Conservation (phyloP, 2,888 invertebrate species). For the Conomelus anceps region DNA sequence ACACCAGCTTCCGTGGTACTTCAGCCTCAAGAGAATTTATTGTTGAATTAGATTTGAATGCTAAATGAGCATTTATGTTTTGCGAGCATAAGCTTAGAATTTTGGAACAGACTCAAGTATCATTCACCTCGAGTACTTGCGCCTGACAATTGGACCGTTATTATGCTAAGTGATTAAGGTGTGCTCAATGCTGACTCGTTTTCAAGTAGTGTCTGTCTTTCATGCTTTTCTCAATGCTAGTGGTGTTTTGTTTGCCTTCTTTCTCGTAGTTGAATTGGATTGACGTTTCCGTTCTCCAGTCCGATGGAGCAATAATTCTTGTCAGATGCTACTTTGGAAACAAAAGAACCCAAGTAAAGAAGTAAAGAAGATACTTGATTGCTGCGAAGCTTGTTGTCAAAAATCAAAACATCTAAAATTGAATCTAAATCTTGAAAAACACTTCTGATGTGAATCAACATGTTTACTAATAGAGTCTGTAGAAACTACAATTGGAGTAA, state of each 20-base stretch:
- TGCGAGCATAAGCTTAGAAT: neutral
- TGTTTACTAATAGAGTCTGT: too few species aligned
- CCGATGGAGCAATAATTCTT: neutral
- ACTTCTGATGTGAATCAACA: too few species aligned
- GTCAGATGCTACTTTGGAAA: neutral
- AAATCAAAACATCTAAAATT: too few species aligned
- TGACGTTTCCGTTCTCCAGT: neutral
- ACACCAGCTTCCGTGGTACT: neutral
- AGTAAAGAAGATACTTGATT: neutral
- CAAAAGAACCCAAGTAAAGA: neutral
- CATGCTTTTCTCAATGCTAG: neutral
- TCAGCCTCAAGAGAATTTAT: neutral
- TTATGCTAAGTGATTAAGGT: neutral
- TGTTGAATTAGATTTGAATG: neutral
- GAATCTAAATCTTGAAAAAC: too few species aligned
- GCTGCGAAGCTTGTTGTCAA: too few species aligned
- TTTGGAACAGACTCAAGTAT: neutral
- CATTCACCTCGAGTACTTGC: neutral
- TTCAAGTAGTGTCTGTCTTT: neutral
- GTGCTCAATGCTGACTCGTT: neutral
- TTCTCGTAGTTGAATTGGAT: neutral
- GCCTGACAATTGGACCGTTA: neutral
- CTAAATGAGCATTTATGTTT: neutral
- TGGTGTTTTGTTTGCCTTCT: neutral
- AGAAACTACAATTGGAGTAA: too few species aligned